Evolutionary conservation across 2,113 vertebrate species (phyloP), one percentile per base, ranked within the genome.

Genomic region (Shinisaurus crocodilurus): DNA sequence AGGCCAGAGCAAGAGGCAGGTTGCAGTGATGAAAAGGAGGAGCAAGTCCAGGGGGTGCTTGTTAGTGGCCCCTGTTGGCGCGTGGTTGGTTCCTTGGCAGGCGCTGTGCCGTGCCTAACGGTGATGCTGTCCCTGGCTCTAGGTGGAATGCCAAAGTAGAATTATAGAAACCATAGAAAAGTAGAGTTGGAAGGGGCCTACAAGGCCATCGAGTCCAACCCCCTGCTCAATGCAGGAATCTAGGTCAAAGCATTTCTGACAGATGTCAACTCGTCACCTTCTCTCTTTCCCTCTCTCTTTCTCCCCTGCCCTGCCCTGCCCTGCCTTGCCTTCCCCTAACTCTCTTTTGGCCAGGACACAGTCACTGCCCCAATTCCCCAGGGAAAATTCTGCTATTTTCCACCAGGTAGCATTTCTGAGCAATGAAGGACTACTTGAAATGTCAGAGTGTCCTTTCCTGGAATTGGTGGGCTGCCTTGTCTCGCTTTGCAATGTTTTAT

Each of bases 361-460:
- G 7, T 16, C 40, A 74, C 27, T 43, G 25, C 27, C 8, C 20
- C 27, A 43, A 77, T 34, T 79, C 65, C 54, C 15, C 15, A 9
- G 25, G 16, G 25, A 45, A 45, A 32, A 6, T 76, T 63, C 23
- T 6, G 16, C 48, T 87, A 0, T 48, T 63, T 79, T 81, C 12
- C 29, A n/a, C 12, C 37, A 65, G 45, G 40, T 48, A 25, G 29
- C 86, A 45, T 65, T 87, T 87, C 23, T 77, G 50, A 63, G 86
- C 57, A 45, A 43, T 18, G 54, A 87, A 76, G 18, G 25, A 29
- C n/a, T 32, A 57, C 50, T 77, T 87, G 20, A 50, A 87, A 34
- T 87, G 50, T 87, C 72, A 87, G 45, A 40, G 27, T 85, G 82
- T 85, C 63, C 82, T 85, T 57, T 87, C 13, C 34, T 60, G 37